A percentile compares a stretch with the other conserved stretches of the same genome.
These are phyloP conservation scores for Cotesia vestalis DNA, from an alignment of 1,140 invertebrate species.

Conservation along the genomic window DNA sequence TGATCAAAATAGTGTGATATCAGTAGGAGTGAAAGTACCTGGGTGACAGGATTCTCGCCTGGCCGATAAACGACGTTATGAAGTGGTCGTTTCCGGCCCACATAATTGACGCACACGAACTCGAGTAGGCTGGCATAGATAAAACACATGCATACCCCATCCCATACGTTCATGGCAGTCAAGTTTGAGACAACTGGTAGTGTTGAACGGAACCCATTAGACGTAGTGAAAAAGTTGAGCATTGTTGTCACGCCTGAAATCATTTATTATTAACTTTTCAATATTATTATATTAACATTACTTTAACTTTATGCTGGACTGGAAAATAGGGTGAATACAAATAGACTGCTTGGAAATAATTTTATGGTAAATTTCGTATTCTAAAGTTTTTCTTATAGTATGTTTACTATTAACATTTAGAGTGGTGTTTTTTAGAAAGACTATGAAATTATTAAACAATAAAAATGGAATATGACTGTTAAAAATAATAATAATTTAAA, in stretches of 20 bases:
- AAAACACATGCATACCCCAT: conserved; percentile 96
- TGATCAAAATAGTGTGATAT: neutral
- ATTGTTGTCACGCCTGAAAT: conserved; percentile 90
- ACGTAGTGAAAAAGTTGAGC: conserved; percentile 97
- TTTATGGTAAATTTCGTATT: no score
- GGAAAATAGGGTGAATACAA: no score
- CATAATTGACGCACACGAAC: conserved; percentile 94
- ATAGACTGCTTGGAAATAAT: no score
- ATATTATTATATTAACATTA: no score
- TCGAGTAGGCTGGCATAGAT: conserved; percentile 93
- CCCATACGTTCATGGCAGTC: conserved; percentile 96
- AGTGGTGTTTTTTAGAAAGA: no score
- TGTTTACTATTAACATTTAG: no score
- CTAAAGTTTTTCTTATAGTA: no score
- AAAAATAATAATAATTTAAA: no score
- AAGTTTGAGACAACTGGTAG: conserved; percentile 92
- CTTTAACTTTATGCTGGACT: no score
- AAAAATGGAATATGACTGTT: no score
- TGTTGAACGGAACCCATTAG: conserved; percentile 87
- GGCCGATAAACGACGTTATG: conserved; percentile 89
- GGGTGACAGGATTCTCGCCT: conserved; percentile 88
- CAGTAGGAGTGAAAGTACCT: conserved; percentile 69
- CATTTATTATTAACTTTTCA: conserved; percentile 17
- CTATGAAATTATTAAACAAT: no score
- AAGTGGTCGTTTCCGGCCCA: conserved; percentile 86